Evolutionary conservation across 2,888 invertebrate genomes (phyloP), one percentile per base, ranked within the genome.

Genomic region (Magallana nippona): DNA sequence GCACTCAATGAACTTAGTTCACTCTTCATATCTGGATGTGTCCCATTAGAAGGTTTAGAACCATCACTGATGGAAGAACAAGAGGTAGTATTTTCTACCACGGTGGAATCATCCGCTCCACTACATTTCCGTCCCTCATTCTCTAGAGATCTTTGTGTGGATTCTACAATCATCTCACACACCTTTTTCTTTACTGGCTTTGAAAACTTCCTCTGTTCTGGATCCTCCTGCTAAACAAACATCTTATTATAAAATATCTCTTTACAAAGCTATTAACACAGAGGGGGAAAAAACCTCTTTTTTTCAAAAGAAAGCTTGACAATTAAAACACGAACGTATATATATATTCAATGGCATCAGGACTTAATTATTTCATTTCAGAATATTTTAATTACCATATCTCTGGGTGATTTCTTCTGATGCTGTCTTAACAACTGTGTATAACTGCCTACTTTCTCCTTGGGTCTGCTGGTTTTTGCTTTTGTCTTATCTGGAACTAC

Each of bases 351-450:
- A n/a, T 44, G 44, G 44, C 8, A 8, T 44, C 44, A 44, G 44
- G 44, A 44, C 8, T 44, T 8, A 44, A 8, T 44, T 44, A 8
- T 44, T 44, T 44, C 8, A 44, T 44, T 8, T 44, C 44, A 44
- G 44, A 44, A 44, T 44, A 44, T 8, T n/a, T n/a, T n/a, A n/a
- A n/a, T 8, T 71, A 71, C 71, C 32, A 71, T 15, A 71, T 71
- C 32, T 71, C 71, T 71, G 15, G 71, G 71, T 71, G 71, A 71
- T 27, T 15, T 71, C 15, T 15, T 71, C 27, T 22, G 19, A 32
- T 71, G 71, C 22, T 71, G 71, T 27, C 71, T 71, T 27, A 71
- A 32, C 15, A 71, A 15, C 71, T 71, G 71, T 27, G 71, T 71
- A 27, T 71, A 71, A 27, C 71, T 71, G 32, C 71, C 71, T 32